phyloP scores from a whole-genome alignment of 2,113 vertebrate species.

The Leptodactylus fuscus region DNA sequence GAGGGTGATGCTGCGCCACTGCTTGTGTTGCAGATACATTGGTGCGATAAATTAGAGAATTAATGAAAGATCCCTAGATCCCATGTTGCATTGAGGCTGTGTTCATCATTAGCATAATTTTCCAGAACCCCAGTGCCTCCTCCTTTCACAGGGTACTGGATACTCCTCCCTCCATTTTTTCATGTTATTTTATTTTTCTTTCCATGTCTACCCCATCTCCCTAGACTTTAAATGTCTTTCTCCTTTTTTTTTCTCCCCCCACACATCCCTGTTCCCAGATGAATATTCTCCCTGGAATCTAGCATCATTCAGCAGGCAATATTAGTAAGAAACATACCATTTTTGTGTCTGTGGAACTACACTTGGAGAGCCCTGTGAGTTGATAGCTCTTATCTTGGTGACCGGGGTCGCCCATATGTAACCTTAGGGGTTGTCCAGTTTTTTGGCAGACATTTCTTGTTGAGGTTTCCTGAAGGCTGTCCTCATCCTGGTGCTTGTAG shows the following conservation, averaged over 20 bases:
- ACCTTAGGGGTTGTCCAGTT: conserved; percentile 77
- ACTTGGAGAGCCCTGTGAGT: conserved; percentile 73
- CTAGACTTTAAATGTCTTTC: conserved; percentile 78
- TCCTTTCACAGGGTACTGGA: conserved; percentile 78
- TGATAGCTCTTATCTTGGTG: conserved; percentile 81
- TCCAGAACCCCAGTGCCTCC: conserved; percentile 92
- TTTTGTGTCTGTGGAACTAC: conserved; percentile 73
- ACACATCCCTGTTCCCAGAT: conserved; percentile 74
- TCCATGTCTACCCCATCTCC: conserved; percentile 67
- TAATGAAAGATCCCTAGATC: conserved; percentile 64
- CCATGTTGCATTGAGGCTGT: conserved; percentile 66
- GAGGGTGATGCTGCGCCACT: background rate
- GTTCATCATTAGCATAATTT: conserved; percentile 95
- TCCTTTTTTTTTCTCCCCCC: conserved; percentile 70
- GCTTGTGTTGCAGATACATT: background rate
- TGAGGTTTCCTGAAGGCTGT: conserved; percentile 64
- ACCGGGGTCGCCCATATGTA: conserved; percentile 74
- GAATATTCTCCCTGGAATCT: conserved; percentile 75
- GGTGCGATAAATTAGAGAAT: conserved; percentile 11
- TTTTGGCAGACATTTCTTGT: conserved; percentile 66
- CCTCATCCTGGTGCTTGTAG: conserved; percentile 65
- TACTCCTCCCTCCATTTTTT: conserved; percentile 76
- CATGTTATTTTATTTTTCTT: conserved; percentile 76
- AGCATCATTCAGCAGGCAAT: conserved; percentile 76
- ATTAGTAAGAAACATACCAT: conserved; percentile 84